A percentile compares a stretch with the other conserved stretches of the same genome.
Conservation (phyloP, 2,888 invertebrate genomes). For the Drosophila flavopinicola region DNA sequence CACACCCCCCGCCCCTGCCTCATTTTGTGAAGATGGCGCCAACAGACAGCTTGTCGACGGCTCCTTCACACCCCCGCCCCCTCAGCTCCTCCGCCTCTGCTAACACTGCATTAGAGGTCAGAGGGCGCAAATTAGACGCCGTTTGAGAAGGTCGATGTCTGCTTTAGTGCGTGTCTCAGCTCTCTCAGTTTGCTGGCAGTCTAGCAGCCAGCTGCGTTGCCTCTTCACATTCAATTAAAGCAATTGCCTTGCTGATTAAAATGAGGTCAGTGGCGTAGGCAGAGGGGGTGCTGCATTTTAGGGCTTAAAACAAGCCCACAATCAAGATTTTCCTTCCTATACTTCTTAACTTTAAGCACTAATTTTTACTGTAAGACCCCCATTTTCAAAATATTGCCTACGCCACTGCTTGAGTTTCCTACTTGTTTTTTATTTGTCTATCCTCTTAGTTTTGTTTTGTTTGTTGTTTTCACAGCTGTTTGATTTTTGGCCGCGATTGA, state of each 20-base stretch:
- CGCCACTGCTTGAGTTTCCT: background rate
- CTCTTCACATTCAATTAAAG: constrained; percentile 46
- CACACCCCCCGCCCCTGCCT: constrained; percentile 2
- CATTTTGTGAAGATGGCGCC: constrained; percentile 29
- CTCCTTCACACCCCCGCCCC: constrained; percentile 11
- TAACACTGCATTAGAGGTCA: constrained; percentile 38
- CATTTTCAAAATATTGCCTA: no score
- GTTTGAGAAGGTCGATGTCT: constrained; percentile 7
- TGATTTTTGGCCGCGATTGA: constrained; percentile 17
- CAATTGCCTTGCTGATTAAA: constrained; percentile 40
- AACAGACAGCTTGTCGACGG: constrained; percentile 48
- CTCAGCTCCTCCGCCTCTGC: no score
- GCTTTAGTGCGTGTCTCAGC: constrained; percentile 12
- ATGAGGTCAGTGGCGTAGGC: no score
- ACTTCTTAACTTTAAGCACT: no score
- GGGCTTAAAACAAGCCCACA: no score
- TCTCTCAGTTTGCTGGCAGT: no score
- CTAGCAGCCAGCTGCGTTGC: constrained; percentile 15
- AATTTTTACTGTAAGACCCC: no score
- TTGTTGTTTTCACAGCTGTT: constrained; percentile 37
- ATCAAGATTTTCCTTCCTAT: no score
- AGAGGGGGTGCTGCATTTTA: no score
- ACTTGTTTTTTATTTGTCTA: constrained; percentile 24
- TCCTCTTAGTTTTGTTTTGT: constrained; percentile 5
- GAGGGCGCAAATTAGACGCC: constrained; percentile 41